Conservation (phyloP, 1,140 invertebrate genomes). For the Sminthurinus signatus region DNA sequence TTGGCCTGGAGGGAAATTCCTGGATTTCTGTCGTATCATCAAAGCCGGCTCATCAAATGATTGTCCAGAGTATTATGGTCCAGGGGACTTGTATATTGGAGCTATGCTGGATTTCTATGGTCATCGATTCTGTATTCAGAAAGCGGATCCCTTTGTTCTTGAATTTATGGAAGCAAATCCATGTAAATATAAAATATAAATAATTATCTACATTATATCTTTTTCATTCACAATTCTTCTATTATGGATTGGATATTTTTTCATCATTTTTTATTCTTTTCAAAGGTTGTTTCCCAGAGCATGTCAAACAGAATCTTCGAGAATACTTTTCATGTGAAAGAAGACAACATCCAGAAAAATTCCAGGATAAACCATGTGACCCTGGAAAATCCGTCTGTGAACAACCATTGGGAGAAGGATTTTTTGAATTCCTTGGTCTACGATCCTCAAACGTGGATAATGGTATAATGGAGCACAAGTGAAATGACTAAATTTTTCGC, state of each 20-base stretch:
- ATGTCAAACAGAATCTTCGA: constrained; percentile 26
- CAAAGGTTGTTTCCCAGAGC: constrained; percentile 34
- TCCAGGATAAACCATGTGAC: constrained; percentile 23
- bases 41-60: constrained; percentile 35
- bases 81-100: constrained; percentile 32
- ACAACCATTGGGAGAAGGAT: constrained; percentile 33
- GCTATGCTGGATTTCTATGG: constrained; percentile 31
- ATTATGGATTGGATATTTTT: too few species aligned
- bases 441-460: too few species aligned
- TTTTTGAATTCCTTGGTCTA: constrained; percentile 28
- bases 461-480: too few species aligned
- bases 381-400: constrained; percentile 29
- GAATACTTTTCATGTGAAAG: constrained; percentile 30
- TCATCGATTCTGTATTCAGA: constrained; percentile 28
- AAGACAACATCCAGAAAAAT: neutral
- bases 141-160: constrained; percentile 26
- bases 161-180: constrained; percentile 35
- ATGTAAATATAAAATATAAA: too few species aligned
- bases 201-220: too few species aligned
- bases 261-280: too few species aligned
- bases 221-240: too few species aligned
- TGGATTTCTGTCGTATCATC: constrained; percentile 27
- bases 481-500: constrained; percentile 2
- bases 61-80: constrained; percentile 34
- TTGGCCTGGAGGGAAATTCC: constrained; percentile 37